Conservation (phyloP, 2,888 invertebrate genomes). For the Micropterix aruncella region DNA sequence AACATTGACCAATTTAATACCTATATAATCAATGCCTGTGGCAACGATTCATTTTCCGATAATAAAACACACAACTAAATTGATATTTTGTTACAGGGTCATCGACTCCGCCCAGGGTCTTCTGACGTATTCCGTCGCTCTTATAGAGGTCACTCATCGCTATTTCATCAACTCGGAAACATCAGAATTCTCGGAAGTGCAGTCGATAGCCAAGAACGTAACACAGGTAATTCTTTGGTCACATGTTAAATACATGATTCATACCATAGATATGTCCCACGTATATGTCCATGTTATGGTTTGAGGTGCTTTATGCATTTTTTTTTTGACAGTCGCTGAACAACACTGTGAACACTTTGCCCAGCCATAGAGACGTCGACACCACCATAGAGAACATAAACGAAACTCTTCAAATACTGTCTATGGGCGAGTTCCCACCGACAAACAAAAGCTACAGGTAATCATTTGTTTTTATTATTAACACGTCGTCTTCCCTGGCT, state of each 20-base stretch:
- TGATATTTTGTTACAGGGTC: constrained; percentile 29
- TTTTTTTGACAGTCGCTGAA: constrained; percentile 34
- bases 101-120: constrained; percentile 66
- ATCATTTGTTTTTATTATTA: constrained; percentile 11
- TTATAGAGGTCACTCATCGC: constrained; percentile 73
- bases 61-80: no score
- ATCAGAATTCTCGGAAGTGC: constrained; percentile 44
- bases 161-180: constrained; percentile 52
- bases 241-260: background rate
- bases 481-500: no score
- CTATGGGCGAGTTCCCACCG: constrained; percentile 60
- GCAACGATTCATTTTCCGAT: no score
- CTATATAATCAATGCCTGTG: no score
- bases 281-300: no score
- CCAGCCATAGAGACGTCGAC: constrained; percentile 91
- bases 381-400: constrained; percentile 71
- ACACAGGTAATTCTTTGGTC: constrained; percentile 21
- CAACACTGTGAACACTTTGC: constrained; percentile 65
- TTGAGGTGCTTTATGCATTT: background rate
- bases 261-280: no score
- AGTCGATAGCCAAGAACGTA: constrained; percentile 62
- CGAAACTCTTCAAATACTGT: constrained; percentile 58
- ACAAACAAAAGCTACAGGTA: constrained; percentile 57
- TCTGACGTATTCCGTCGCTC: constrained; percentile 57
- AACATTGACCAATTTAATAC: no score